phyloP scores from a whole-genome alignment of 2,888 invertebrate genomes.

The Philhelius pedissequus region DNA sequence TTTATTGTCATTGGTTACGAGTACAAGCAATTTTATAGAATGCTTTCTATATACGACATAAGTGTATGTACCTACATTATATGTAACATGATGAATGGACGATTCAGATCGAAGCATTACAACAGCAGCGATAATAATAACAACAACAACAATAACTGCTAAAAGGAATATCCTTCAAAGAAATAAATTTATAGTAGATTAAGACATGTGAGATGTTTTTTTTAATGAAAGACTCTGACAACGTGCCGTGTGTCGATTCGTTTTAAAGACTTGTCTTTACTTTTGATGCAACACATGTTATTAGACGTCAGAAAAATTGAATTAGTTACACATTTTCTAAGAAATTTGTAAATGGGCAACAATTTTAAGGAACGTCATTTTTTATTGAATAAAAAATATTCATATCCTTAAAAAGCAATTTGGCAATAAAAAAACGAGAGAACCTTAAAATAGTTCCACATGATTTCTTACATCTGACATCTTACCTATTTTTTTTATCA shows the following conservation, averaged over 20 bases:
- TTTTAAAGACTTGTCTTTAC: neutral
- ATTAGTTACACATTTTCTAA: no score
- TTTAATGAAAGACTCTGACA: neutral
- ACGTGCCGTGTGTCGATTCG: neutral
- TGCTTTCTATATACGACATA: neutral
- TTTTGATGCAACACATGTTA: neutral
- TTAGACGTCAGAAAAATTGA: no score
- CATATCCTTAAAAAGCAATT: no score
- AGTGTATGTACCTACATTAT: neutral
- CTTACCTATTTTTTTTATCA: no score
- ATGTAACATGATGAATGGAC: neutral
- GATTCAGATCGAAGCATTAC: neutral
- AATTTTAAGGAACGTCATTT: no score
- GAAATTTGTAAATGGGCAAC: no score
- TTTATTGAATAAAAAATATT: no score
- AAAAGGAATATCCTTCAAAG: neutral
- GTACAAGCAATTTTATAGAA: neutral
- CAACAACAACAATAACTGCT: neutral
- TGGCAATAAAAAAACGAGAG: no score
- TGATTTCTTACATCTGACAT: no score
- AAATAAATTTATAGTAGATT: neutral
- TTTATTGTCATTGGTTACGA: constrained; percentile 47
- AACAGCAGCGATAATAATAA: neutral
- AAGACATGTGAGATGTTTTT: neutral
- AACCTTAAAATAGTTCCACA: no score